Evolutionary conservation across 2,113 vertebrate genomes (phyloP).

Genomic region (Haliaeetus leucogaster): DNA sequence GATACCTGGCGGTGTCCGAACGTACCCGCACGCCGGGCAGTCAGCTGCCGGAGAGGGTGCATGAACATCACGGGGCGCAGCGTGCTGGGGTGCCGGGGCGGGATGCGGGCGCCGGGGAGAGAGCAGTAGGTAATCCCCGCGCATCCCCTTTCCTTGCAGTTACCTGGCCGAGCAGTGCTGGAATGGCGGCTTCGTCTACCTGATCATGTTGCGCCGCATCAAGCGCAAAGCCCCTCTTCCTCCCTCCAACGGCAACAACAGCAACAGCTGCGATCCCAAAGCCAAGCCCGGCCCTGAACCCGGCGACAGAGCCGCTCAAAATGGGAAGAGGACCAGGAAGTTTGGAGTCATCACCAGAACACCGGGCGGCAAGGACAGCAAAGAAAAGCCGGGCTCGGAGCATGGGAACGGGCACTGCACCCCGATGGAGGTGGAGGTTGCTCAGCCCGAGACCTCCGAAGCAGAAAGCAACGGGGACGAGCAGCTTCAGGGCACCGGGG

Average conservation of each 20-base stretch:
- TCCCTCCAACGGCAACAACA: constrained; percentile 77
- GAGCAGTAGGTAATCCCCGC: rapidly evolving
- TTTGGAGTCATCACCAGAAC: constrained; percentile 91
- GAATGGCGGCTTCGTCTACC: constrained; percentile 93
- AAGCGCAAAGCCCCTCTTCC: constrained; percentile 90
- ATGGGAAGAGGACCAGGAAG: constrained; percentile 88
- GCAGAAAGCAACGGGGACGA: constrained; percentile 27
- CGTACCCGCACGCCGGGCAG: rapidly evolving
- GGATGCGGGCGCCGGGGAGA: rapidly evolving
- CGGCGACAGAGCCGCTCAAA: constrained; percentile 54
- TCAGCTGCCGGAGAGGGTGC: background rate
- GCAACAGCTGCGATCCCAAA: constrained; percentile 71
- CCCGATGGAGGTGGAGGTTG: constrained; percentile 68
- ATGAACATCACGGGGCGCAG: rapidly evolving
- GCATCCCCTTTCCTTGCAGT: constrained; percentile 66
- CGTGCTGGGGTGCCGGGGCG: rapidly evolving
- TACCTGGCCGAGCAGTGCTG: constrained; percentile 98
- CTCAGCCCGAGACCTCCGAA: constrained; percentile 59
- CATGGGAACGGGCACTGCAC: constrained; percentile 66
- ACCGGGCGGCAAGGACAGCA: constrained; percentile 64
- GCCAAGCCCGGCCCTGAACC: constrained; percentile 65
- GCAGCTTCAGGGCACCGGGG: background rate
- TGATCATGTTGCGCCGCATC: constrained; percentile 95
- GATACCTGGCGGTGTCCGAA: rapidly evolving
- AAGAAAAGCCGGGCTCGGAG: constrained; percentile 22